Base-by-base conservation (phyloP, 2,113 vertebrate species). In the Misgurnus mizolepis region DNA sequence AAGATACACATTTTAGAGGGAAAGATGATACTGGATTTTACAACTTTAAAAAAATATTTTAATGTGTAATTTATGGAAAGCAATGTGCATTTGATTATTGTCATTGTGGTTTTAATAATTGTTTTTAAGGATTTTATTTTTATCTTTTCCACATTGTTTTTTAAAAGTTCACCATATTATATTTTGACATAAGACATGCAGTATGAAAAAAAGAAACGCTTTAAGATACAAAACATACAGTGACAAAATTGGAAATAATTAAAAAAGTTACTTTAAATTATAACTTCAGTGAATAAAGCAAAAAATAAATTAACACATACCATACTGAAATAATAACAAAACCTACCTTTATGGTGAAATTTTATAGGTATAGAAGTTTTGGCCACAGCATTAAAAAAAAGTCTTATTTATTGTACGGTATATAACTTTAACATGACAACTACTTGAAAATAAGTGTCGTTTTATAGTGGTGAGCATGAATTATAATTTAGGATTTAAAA, bases 401-500 rank as follows among this genome's bases (percentile, higher is more conserved):
- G 47, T 49, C 5, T 12, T 15, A 45, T 34, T 34, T 34, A 34
- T 34, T 34, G 27, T 34, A 22, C 22, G 22, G 22, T 22, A 34
- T 34, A 34, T 34, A 34, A 34, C 27, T 34, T 34, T 34, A 34
- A 34, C 27, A 34, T 1, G 2, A 34, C 27, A 34, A 34, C 27
- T 34, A 34, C 27, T 34, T 34, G 27, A 34, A 34, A 34, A 34
- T 2, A 34, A 34, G 27, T 15, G 15, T 15, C 6, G 41, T 55
- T 45, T 60, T 8, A 8, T 60, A 73, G 55, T 73, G 70, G 55
- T 73, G 70, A 17, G 70, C 70, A 60, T 73, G n/a, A 5, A 41
- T 18, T 73, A 11, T 56, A 18, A 56, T 12, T 34, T n/a, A 6
- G 8, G 5, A 55, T 34, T 11, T 39, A 67, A 18, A 34, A 34